A percentile compares a stretch with the other conserved stretches of the same genome.
Evolutionary conservation across 2,797 vertebrate species (phyloP).

Genomic region (Dicrostonyx torquatus): DNA sequence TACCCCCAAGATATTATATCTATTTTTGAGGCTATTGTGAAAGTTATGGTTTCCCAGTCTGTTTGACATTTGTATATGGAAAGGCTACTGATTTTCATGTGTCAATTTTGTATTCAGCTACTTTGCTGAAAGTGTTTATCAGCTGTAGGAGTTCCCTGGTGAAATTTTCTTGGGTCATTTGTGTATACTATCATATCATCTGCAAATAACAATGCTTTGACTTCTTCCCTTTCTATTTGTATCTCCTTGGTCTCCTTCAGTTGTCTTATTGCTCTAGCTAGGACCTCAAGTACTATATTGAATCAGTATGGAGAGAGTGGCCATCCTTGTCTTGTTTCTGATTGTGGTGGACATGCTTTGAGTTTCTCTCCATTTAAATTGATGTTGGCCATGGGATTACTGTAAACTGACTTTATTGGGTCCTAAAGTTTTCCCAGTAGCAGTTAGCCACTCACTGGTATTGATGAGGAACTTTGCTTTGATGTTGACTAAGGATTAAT

Average conservation of each 20-base stretch:
- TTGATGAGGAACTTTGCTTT: conserved; percentile 7
- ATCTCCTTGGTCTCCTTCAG: background rate
- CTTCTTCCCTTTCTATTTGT: background rate
- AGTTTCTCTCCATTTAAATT: background rate
- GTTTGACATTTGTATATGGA: background rate
- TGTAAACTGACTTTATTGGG: background rate
- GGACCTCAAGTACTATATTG: background rate
- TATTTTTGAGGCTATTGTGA: background rate
- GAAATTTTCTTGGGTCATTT: background rate
- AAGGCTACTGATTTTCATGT: background rate
- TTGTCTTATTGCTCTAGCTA: background rate
- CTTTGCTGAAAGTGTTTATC: background rate
- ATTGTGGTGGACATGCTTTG: background rate
- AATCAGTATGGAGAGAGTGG: background rate
- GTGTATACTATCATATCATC: too few species aligned
- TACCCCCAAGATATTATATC: background rate
- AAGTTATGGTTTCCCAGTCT: background rate
- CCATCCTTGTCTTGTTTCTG: background rate
- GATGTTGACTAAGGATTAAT: conserved; percentile 77
- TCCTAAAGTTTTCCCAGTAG: conserved; percentile 28
- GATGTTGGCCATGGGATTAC: background rate
- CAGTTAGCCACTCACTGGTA: background rate
- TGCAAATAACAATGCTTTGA: background rate
- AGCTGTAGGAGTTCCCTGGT: background rate
- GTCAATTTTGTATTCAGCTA: background rate